Base-by-base conservation (phyloP, 2,797 vertebrate genomes). In the Pelodytes ibericus region DNA sequence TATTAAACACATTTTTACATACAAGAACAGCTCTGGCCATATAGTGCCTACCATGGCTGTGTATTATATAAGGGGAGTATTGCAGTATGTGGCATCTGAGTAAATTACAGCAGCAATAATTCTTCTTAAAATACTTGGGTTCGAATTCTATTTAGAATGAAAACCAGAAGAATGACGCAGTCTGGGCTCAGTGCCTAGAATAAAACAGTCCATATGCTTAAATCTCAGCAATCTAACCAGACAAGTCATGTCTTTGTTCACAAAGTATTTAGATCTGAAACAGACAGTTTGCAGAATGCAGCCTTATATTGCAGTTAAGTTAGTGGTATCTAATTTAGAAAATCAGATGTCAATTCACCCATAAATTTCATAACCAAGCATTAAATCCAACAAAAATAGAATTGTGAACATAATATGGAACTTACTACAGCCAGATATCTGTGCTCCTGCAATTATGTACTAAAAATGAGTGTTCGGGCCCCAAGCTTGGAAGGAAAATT, bases 151-250 rank as follows among this genome's bases (percentile, higher is more conserved):
- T 85, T 83, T 87, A 86, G 87, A 91, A 81, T 83, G 88, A 92
- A 90, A 89, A 86, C 87, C 88, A 91, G 90, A 83, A 84, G 86
- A 86, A 87, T 91, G 90, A 91, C 87, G 87, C 71, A 88, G 83
- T 88, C 87, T 92, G 88, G 90, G 90, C 87, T 90, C 84, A 81
- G 82, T 89, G 91, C 89, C 88, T 91, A 77, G 80, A 88, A 90
- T 86, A 91, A 89, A 90, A 89, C 83, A 83, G 86, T 88, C 90
- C 90, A 92, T 90, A 90, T 92, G 89, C 84, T 89, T 89, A 88
- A 88, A 86, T 89, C 84, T 88, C 84, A 87, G 88, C 88, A 86
- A 88, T 82, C 86, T 83, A 88, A 88, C 84, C 84, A 82, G 88
- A 88, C 85, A 86, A 84, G 82, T 11, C 49, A 24, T 7, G 80